Evolutionary conservation across 2,797 vertebrate genomes (phyloP).

Genomic region (Falco rusticolus): DNA sequence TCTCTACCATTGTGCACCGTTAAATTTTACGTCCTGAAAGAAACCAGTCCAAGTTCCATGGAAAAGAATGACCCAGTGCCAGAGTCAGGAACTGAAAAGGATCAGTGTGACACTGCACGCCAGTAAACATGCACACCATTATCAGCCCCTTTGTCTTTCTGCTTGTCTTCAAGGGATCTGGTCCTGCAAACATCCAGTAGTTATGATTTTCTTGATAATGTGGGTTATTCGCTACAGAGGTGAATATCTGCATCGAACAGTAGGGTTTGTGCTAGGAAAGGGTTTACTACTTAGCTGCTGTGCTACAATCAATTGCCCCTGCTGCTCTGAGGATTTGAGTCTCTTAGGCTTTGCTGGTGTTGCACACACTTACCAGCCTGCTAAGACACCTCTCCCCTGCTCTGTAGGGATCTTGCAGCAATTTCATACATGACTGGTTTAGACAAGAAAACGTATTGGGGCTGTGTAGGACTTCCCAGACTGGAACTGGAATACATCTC

Average conservation of each 20-base stretch:
- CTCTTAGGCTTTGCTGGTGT: not conserved
- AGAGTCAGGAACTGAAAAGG: not conserved
- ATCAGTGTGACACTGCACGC: not conserved
- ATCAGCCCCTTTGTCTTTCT: not conserved
- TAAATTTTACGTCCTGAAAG: not conserved
- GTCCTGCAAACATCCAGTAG: not conserved
- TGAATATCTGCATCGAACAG: rapidly evolving
- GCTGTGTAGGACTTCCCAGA: not conserved
- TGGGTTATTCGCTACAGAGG: not conserved
- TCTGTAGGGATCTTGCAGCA: not conserved
- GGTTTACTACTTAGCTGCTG: not conserved
- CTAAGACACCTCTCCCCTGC: not conserved
- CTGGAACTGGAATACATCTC: not conserved
- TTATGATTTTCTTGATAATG: not conserved
- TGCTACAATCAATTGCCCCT: not conserved
- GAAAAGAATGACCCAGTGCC: not conserved
- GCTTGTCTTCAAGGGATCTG: not conserved
- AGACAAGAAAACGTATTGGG: not conserved
- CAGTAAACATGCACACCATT: rapidly evolving
- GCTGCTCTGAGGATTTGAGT: not conserved
- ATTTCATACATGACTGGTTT: not conserved
- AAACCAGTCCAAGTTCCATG: not conserved
- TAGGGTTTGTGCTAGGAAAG: not conserved
- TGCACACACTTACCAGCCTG: not conserved
- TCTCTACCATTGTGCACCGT: not conserved